Evolutionary conservation across 2,888 invertebrate species (phyloP).

Genomic region (Leuctra nigra): DNA sequence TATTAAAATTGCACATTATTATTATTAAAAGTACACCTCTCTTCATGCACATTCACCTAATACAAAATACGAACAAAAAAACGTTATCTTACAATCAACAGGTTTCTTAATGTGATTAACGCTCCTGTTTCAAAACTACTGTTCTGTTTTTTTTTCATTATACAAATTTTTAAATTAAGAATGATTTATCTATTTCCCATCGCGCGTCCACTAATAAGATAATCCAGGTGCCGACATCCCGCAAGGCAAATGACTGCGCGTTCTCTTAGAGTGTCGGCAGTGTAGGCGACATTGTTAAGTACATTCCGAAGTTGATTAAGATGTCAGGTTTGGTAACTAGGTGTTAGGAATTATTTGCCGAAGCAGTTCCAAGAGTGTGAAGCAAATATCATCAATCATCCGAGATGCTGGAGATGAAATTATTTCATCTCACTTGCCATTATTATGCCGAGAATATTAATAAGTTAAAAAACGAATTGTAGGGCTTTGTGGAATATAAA

Average conservation of each 20-base stretch:
- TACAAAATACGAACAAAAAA: neutral
- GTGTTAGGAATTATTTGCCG: neutral
- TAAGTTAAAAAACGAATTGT: too few relatives aligned
- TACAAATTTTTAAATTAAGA: neutral
- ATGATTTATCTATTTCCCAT: neutral
- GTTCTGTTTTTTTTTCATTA: neutral
- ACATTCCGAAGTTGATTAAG: slow-evolving; percentile 21
- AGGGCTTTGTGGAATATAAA: too few relatives aligned
- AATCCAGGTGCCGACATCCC: neutral
- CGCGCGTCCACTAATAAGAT: neutral
- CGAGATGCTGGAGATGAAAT: neutral
- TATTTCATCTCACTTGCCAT: neutral
- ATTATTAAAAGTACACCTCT: neutral
- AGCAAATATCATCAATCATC: neutral
- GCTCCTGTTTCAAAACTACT: slow-evolving; percentile 2
- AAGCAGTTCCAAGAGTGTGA: too few relatives aligned
- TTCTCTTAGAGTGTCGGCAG: neutral
- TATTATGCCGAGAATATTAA: neutral
- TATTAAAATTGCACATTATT: too few relatives aligned
- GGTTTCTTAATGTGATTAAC: slow-evolving; percentile 1
- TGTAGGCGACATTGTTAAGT: neutral
- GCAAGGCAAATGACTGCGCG: neutral
- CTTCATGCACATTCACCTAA: neutral
- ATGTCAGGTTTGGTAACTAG: slow-evolving; percentile 19
- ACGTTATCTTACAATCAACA: neutral